Conservation (phyloP, 1,140 invertebrate genomes). For the Brachystomella parvula region DNA sequence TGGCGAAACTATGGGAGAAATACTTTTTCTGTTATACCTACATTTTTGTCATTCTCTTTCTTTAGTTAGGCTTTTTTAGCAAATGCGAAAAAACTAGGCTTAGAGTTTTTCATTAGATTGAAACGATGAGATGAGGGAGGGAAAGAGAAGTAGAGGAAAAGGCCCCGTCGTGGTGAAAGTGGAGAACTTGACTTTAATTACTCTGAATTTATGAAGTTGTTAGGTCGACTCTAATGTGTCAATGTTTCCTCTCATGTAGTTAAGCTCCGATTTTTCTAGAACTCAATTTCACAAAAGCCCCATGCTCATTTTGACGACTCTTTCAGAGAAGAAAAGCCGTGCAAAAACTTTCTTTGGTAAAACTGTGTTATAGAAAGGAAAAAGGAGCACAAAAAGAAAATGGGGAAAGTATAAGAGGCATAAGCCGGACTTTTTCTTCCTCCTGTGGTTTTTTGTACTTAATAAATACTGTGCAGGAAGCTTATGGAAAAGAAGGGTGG, state of each 20-base stretch:
- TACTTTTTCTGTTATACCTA: too few species aligned
- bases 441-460: neutral
- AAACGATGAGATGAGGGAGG: neutral
- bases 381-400: neutral
- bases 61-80: neutral
- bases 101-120: neutral
- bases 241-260: too few species aligned
- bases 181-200: slow-evolving; percentile 26
- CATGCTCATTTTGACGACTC: neutral
- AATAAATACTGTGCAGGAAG: neutral
- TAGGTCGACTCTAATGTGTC: slow-evolving; percentile 15
- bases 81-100: neutral
- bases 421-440: neutral
- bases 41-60: neutral
- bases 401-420: neutral
- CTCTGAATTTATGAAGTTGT: slow-evolving; percentile 20
- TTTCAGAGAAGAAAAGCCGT: neutral
- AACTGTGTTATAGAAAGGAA: neutral
- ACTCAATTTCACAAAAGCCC: too few species aligned
- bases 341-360: neutral
- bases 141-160: neutral
- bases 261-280: too few species aligned
- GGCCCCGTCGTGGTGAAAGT: neutral
- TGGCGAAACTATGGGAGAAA: neutral
- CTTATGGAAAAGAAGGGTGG: neutral